A percentile compares a stretch with the other conserved stretches of the same genome.
Conservation (phyloP, 2,797 vertebrate species). For the Fratercula arctica region DNA sequence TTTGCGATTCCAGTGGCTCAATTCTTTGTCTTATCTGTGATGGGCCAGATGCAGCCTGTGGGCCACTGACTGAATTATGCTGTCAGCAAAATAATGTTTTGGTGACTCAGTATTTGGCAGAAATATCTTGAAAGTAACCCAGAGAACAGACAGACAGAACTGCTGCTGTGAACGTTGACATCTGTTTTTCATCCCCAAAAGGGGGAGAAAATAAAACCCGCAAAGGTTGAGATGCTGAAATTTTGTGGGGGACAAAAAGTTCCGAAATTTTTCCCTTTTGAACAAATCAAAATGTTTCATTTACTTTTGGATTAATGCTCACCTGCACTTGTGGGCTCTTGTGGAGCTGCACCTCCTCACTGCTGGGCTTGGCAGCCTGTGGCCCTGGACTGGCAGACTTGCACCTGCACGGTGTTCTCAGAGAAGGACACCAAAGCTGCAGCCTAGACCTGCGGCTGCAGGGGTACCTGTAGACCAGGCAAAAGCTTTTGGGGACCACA, state of each 20-base stretch:
- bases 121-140: not conserved
- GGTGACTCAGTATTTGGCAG: not conserved
- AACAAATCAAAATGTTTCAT: not conserved
- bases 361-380: not conserved
- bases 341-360: not conserved
- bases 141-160: not conserved
- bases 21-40: not conserved
- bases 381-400: not conserved
- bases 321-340: not conserved
- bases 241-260: not conserved
- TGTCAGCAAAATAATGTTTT: not conserved
- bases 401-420: not conserved
- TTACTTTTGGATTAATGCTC: not conserved
- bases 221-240: not conserved
- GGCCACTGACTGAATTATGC: not conserved
- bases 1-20: not conserved
- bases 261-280: not conserved
- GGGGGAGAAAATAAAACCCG: not conserved
- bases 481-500: not conserved
- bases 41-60: not conserved
- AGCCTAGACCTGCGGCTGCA: not conserved
- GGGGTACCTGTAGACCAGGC: not conserved
- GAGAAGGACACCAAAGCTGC: not conserved
- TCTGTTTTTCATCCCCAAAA: not conserved
- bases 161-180: not conserved